Percentiles rank a stretch among this genome's conserved stretches.
Evolutionary conservation across 2,888 invertebrate species (phyloP).

Genomic region (Drosophila multiciliata): DNA sequence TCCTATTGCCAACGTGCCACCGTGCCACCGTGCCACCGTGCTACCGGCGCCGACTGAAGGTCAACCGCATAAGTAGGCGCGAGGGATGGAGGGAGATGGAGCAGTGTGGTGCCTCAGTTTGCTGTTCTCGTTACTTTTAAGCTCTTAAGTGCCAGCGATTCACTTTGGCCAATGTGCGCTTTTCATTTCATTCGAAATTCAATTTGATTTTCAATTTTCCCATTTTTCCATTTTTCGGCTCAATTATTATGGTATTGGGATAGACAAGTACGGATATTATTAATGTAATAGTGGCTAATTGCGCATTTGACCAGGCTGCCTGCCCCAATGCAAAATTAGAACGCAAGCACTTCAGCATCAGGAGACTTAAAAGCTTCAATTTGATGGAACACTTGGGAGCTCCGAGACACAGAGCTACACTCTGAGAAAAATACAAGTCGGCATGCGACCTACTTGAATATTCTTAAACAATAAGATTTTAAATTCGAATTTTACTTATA

Average conservation of each 20-base stretch:
- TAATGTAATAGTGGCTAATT: conserved; percentile 79
- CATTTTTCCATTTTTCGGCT: conserved; percentile 41
- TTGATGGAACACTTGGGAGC: conserved; percentile 75
- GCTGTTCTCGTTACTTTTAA: conserved; percentile 47
- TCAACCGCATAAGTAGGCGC: conserved; percentile 8
- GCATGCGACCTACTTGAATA: neutral
- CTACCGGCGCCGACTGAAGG: conserved; percentile 53
- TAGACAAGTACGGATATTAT: conserved; percentile 75
- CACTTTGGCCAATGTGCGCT: conserved; percentile 75
- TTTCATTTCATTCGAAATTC: conserved; percentile 66
- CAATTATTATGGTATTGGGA: conserved; percentile 50
- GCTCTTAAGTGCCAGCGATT: conserved; percentile 77
- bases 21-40: conserved; percentile 1
- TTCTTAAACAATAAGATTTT: neutral
- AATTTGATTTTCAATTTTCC: conserved; percentile 37
- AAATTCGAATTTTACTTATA: neutral
- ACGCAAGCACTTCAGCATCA: conserved; percentile 65
- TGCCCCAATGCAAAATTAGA: conserved; percentile 69
- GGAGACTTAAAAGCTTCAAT: conserved; percentile 74
- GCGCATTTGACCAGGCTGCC: conserved; percentile 61
- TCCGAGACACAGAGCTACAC: neutral
- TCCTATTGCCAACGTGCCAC: conserved; percentile 39
- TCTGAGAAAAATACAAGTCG: neutral
- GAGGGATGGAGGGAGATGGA: neutral
- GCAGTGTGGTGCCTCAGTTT: neutral